phyloP scores from a whole-genome alignment of 2,888 invertebrate species.

The Hylaea fasciaria region DNA sequence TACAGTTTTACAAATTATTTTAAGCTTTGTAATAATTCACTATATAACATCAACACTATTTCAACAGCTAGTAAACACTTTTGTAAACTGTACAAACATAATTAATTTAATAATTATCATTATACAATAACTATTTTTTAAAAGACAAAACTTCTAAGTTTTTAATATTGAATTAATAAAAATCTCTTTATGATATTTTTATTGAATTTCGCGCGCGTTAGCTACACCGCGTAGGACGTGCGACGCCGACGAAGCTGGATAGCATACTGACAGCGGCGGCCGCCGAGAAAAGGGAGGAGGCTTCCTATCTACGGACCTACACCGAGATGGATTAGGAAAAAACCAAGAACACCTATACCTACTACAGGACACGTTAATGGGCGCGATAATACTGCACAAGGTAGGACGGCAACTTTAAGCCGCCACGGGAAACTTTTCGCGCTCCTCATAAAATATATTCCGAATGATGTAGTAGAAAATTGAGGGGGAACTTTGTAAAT shows the following conservation, averaged over 20 bases:
- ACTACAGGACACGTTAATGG: conserved; percentile 53
- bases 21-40: too few relatives aligned
- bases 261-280: conserved; percentile 28
- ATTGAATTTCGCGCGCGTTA: conserved; percentile 10
- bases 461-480: conserved; percentile 29
- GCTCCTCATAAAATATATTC: conserved; percentile 31
- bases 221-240: conserved; percentile 26
- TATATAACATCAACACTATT: conserved; percentile 16
- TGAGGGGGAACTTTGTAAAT: conserved; percentile 35
- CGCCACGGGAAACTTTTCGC: conserved; percentile 33
- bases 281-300: conserved; percentile 30
- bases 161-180: not conserved
- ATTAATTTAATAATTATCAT: conserved; percentile 3
- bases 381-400: conserved; percentile 38
- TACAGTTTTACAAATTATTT: not conserved
- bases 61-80: conserved; percentile 26
- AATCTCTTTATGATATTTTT: not conserved
- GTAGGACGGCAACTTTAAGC: conserved; percentile 5
- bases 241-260: conserved; percentile 23
- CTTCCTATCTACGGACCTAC: conserved; percentile 57
- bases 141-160: not conserved
- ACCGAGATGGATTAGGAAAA: conserved; percentile 61
- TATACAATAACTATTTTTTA: not conserved
- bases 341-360: conserved; percentile 60
- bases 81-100: conserved; percentile 20